These are phyloP conservation scores for Petrophora chlorosata DNA, from an alignment of 2,888 invertebrate genomes.

Conservation along the genomic window DNA sequence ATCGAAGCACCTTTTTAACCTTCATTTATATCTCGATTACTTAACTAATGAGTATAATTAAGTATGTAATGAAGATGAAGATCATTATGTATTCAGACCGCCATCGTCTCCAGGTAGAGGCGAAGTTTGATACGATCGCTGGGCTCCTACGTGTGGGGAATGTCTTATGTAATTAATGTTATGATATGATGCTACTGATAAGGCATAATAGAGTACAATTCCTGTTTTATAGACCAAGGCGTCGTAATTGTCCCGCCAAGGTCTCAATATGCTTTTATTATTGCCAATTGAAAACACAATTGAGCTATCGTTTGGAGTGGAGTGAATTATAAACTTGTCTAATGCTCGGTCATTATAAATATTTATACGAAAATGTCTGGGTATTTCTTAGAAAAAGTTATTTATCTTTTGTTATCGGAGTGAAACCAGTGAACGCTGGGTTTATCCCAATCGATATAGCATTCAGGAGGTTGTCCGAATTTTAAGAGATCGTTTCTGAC, in stretches of 20 bases:
- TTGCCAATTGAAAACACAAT: constrained; percentile 54
- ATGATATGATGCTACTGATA: constrained; percentile 49
- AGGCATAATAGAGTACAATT: constrained; percentile 17
- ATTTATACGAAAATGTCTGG: constrained; percentile 8
- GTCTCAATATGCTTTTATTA: constrained; percentile 48
- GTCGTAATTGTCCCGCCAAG: constrained; percentile 40
- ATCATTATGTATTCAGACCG: constrained; percentile 23
- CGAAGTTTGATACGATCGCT: constrained; percentile 36
- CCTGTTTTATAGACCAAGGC: constrained; percentile 38
- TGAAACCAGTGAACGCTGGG: too few relatives aligned
- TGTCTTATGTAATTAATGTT: constrained; percentile 54
- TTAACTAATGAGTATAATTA: constrained; percentile 17
- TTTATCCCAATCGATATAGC: constrained; percentile 11
- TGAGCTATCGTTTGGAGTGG: constrained; percentile 45
- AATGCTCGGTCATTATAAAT: constrained; percentile 8
- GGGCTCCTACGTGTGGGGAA: constrained; percentile 46
- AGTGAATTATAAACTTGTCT: constrained; percentile 36
- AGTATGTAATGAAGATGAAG: constrained; percentile 8
- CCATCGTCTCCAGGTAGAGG: constrained; percentile 21
- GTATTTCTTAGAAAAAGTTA: not conserved
- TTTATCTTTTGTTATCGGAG: too few relatives aligned
- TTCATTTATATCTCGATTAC: constrained; percentile 1
- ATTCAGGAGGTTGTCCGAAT: too few relatives aligned
- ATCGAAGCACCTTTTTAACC: not conserved
- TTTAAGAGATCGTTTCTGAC: too few relatives aligned